These are phyloP conservation scores for Argyresthia albistria DNA, from an alignment of 2,888 invertebrate genomes.

Conservation along the genomic window DNA sequence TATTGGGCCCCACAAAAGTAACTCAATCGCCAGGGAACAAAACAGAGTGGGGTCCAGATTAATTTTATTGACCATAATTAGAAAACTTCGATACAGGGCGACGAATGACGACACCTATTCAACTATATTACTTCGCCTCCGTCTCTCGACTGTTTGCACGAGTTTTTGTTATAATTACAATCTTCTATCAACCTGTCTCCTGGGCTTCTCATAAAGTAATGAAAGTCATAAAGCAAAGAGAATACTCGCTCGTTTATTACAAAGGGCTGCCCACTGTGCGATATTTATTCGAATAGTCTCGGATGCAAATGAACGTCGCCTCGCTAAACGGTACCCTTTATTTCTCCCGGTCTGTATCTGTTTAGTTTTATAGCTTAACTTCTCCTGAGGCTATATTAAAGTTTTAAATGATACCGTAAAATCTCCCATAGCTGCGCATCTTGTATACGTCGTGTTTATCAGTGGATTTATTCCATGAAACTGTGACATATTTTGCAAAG, in stretches of 20 bases:
- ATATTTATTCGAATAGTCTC: constrained; percentile 36
- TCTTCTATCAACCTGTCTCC: constrained; percentile 14
- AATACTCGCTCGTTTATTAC: constrained; percentile 12
- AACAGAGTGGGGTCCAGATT: constrained; percentile 31
- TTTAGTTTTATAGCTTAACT: constrained; percentile 47
- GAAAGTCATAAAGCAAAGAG: constrained; percentile 28
- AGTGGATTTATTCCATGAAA: background rate
- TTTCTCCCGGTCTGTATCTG: constrained; percentile 28
- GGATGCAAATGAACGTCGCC: constrained; percentile 44
- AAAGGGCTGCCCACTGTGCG: constrained; percentile 24
- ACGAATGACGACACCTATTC: background rate
- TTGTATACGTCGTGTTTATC: background rate
- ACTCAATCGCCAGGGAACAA: constrained; percentile 34
- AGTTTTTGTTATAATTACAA: constrained; percentile 12
- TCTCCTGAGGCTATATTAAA: constrained; percentile 10
- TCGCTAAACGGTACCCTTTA: constrained; percentile 38
- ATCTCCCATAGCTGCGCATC: background rate
- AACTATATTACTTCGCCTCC: background rate
- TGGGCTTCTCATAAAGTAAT: constrained; percentile 17
- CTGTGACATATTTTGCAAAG: background rate
- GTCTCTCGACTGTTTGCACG: background rate
- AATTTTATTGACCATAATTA: constrained; percentile 24
- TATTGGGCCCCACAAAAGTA: constrained; percentile 42
- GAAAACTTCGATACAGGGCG: constrained; percentile 1
- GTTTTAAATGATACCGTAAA: background rate